Percentiles rank a stretch among this genome's conserved stretches.
Conservation (phyloP, 2,113 vertebrate genomes). For the Anser brachyrhynchus region DNA sequence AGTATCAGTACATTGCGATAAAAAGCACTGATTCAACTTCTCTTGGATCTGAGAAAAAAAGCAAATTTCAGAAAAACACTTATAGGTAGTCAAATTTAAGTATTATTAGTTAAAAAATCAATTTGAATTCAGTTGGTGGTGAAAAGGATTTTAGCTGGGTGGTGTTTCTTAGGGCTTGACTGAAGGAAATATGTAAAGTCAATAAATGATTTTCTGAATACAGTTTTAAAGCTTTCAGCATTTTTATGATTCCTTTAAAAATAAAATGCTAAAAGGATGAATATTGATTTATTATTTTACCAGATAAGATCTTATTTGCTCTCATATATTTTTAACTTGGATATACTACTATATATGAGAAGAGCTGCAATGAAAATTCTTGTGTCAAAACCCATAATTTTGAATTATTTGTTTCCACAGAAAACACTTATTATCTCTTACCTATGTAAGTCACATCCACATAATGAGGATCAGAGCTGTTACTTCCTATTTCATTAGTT, state of each 20-base stretch:
- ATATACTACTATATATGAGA: not conserved
- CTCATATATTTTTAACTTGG: not conserved
- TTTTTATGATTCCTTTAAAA: not conserved
- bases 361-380: not conserved
- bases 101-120: constrained; percentile 25
- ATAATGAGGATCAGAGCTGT: constrained; percentile 79
- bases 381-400: not conserved
- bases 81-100: not conserved
- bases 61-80: not conserved
- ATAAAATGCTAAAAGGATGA: not conserved
- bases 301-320: not conserved
- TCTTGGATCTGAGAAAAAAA: not conserved
- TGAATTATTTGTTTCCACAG: not conserved
- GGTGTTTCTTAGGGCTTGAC: not conserved
- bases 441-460: constrained; percentile 91
- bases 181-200: not conserved
- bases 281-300: not conserved
- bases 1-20: not conserved
- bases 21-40: constrained; percentile 2
- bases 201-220: not conserved
- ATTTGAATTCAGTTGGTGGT: not conserved
- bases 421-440: constrained; percentile 47
- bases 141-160: constrained; percentile 5
- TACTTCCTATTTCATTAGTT: constrained; percentile 85
- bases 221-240: constrained; percentile 10